Conservation (phyloP, 1,140 invertebrate genomes). For the Cotesia vestalis region DNA sequence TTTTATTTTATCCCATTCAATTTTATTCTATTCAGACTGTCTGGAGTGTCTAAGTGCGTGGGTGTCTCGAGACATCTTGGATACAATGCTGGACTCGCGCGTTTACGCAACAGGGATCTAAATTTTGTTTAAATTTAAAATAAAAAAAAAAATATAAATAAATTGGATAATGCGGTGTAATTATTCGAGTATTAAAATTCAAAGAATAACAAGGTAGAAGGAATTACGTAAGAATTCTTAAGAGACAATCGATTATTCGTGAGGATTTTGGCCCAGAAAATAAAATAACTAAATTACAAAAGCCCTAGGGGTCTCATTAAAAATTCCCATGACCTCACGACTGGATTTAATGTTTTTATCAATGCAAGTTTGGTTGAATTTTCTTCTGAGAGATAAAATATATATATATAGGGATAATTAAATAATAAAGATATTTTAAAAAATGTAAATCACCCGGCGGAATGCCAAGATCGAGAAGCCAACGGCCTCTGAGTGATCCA, state of each 20-base stretch:
- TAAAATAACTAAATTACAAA: slow-evolving; percentile 14
- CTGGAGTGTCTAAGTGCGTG: no score
- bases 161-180: neutral
- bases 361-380: neutral
- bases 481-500: slow-evolving; percentile 32
- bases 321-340: slow-evolving; percentile 23
- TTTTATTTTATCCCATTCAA: no score
- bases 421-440: slow-evolving; percentile 11
- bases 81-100: neutral
- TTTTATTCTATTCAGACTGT: no score
- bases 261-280: slow-evolving; percentile 26
- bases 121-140: neutral
- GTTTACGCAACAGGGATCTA: no score
- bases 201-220: neutral
- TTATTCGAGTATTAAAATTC: slow-evolving; percentile 13
- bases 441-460: slow-evolving; percentile 22
- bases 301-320: slow-evolving; percentile 6
- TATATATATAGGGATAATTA: neutral
- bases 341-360: slow-evolving; percentile 7
- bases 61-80: neutral
- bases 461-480: slow-evolving; percentile 33
- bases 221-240: neutral
- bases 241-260: slow-evolving; percentile 22
- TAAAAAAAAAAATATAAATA: no score
- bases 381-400: no score